These are phyloP conservation scores for Lucinisca nassula DNA, from an alignment of 2,888 invertebrate genomes.

Conservation along the genomic window DNA sequence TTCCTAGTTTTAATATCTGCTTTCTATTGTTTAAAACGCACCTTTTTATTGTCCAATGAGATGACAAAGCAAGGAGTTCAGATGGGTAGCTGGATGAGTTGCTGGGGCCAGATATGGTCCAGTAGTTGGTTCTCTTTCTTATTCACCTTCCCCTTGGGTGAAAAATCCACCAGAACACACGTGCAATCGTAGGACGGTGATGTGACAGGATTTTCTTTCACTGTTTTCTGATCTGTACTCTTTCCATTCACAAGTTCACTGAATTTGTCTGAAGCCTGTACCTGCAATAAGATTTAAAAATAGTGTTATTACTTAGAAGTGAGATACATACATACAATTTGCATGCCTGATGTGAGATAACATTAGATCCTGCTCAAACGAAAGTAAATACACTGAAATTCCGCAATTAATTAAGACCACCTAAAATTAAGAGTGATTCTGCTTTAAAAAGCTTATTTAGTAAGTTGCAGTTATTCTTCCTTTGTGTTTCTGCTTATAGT, in stretches of 20 bases:
- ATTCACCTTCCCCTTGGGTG: conserved; percentile 52
- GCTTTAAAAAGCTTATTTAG: no score
- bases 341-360: no score
- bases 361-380: no score
- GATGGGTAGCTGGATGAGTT: conserved; percentile 60
- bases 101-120: conserved; percentile 64
- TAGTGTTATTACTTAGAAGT: no score
- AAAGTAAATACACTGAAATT: no score
- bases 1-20: no score
- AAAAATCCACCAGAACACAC: conserved; percentile 57
- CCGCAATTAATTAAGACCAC: no score
- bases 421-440: no score
- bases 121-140: conserved; percentile 55
- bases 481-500: no score
- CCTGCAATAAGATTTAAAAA: no score
- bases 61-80: conserved; percentile 35
- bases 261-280: conserved; percentile 65
- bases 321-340: no score
- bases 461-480: no score
- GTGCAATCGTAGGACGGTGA: conserved; percentile 57
- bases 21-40: neutral
- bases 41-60: conserved; percentile 18
- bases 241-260: conserved; percentile 24
- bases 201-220: conserved; percentile 67
- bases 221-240: conserved; percentile 35